These are phyloP conservation scores for Tiliacea citrago DNA, from an alignment of 2,888 invertebrate genomes.

Conservation along the genomic window DNA sequence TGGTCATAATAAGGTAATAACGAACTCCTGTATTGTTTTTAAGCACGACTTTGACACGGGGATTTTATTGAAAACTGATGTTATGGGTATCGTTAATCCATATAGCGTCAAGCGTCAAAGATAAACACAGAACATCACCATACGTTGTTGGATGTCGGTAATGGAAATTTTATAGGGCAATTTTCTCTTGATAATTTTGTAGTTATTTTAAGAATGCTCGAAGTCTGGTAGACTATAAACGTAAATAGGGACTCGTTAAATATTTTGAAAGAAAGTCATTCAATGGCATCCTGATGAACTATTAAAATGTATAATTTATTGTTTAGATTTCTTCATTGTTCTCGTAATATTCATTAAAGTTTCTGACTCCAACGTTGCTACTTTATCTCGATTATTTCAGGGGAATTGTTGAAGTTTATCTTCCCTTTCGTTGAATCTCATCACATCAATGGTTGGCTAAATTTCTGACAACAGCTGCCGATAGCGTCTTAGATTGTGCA, in stretches of 20 bases:
- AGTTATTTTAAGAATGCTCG: conserved; percentile 69
- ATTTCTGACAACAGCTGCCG: conserved; percentile 87
- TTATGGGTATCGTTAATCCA: conserved; percentile 82
- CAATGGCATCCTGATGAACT: conserved; percentile 43
- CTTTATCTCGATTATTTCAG: conserved; percentile 70
- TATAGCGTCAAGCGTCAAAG: conserved; percentile 73
- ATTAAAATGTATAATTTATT: conserved; percentile 52
- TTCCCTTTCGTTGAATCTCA: conserved; percentile 76
- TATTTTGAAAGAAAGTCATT: conserved; percentile 41
- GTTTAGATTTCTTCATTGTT: conserved; percentile 61
- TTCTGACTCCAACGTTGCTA: conserved; percentile 45
- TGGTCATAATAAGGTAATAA: conserved; percentile 73
- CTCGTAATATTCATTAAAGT: conserved; percentile 42
- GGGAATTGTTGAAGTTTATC: conserved; percentile 74
- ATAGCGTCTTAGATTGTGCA: conserved; percentile 86
- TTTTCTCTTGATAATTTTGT: conserved; percentile 77
- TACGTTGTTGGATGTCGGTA: conserved; percentile 72
- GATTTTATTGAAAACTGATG: conserved; percentile 83
- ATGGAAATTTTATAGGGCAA: conserved; percentile 81
- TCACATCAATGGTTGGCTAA: conserved; percentile 80
- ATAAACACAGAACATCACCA: conserved; percentile 77
- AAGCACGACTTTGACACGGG: conserved; percentile 74
- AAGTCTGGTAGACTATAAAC: conserved; percentile 50
- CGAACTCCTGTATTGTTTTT: conserved; percentile 78
- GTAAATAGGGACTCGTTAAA: conserved; percentile 57